phyloP scores from a whole-genome alignment of 2,888 invertebrate species.

The Pachliopta kotzebuea region DNA sequence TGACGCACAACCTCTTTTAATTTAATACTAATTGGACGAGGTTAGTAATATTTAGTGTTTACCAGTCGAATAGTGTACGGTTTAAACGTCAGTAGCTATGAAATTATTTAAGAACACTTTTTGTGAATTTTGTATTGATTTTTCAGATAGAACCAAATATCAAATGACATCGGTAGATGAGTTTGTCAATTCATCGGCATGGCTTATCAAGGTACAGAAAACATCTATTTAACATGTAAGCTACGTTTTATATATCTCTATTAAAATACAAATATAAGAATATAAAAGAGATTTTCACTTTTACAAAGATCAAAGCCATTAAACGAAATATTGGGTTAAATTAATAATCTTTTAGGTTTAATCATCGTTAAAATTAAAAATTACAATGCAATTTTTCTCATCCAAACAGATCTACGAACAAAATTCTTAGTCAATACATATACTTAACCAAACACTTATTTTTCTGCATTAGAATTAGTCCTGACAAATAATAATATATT shows the following conservation, averaged over 20 bases:
- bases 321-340: too few species aligned
- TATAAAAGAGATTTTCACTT: too few species aligned
- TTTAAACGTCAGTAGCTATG: constrained; percentile 3
- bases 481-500: too few species aligned
- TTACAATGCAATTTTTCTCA: too few species aligned
- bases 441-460: too few species aligned
- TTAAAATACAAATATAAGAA: background rate
- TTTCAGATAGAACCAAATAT: constrained; percentile 50
- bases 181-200: constrained; percentile 72
- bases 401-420: too few species aligned
- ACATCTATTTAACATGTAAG: constrained; percentile 14
- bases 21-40: constrained; percentile 46
- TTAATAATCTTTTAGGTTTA: too few species aligned
- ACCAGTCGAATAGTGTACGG: constrained; percentile 9
- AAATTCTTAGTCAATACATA: too few species aligned
- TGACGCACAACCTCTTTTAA: constrained; percentile 42
- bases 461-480: too few species aligned
- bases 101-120: constrained; percentile 13
- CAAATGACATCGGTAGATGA: constrained; percentile 72
- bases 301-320: too few species aligned
- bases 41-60: constrained; percentile 48
- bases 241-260: background rate
- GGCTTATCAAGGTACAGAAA: constrained; percentile 70
- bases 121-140: constrained; percentile 32
- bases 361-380: too few species aligned